A percentile compares a stretch with the other conserved stretches of the same genome.
phyloP scores from a whole-genome alignment of 2,888 invertebrate species.

The Torymus tubicola region DNA sequence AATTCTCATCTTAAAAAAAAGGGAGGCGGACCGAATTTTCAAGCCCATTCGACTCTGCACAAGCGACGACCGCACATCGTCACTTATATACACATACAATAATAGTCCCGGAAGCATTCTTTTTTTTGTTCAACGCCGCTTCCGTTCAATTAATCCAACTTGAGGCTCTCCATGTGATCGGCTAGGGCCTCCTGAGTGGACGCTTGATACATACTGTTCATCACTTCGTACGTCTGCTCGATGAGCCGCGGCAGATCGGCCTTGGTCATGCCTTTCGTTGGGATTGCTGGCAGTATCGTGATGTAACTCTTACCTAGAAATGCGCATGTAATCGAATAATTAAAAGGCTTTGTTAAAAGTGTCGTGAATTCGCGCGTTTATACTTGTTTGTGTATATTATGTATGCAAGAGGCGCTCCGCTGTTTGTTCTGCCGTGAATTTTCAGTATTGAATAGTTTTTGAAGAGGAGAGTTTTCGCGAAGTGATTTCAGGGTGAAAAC shows the following conservation, averaged over 20 bases:
- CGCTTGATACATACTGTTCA: constrained; percentile 82
- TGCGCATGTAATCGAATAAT: no score
- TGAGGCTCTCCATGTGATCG: constrained; percentile 62
- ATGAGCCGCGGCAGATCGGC: constrained; percentile 82
- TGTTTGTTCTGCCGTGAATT: no score
- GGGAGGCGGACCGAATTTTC: not conserved
- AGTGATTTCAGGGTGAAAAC: no score
- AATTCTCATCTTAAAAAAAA: not conserved
- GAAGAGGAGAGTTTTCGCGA: no score
- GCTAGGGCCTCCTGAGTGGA: constrained; percentile 76
- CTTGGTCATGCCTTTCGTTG: constrained; percentile 81
- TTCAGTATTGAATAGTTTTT: no score
- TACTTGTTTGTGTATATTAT: no score
- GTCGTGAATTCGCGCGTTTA: no score
- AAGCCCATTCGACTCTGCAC: not conserved
- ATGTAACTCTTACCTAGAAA: constrained; percentile 83
- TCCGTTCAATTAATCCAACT: constrained; percentile 33
- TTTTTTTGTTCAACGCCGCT: not conserved
- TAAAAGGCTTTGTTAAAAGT: no score
- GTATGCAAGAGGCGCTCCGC: no score
- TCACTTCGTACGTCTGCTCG: constrained; percentile 81
- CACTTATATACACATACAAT: no score
- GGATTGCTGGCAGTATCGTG: constrained; percentile 85
- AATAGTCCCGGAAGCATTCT: no score
- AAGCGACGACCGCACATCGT: no score